Evolutionary conservation across 2,888 invertebrate genomes (phyloP).

Genomic region (Drosophila algonquin): DNA sequence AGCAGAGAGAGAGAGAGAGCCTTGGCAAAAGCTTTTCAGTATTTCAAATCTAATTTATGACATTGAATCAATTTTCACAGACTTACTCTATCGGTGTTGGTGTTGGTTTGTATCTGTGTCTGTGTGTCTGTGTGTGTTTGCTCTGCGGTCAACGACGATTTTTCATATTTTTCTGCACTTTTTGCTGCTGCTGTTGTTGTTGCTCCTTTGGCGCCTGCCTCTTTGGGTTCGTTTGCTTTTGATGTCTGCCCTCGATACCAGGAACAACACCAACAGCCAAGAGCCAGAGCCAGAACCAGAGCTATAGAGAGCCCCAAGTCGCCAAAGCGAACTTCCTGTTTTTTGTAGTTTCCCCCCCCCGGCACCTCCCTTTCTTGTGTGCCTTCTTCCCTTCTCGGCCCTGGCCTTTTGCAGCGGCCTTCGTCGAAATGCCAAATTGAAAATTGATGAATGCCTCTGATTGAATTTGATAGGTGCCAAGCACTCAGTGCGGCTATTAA

Average conservation of each 20-base stretch:
- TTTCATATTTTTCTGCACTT: slow-evolving; percentile 70
- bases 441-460: slow-evolving; percentile 80
- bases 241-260: slow-evolving; percentile 68
- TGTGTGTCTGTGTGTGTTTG: slow-evolving; percentile 34
- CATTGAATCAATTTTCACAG: slow-evolving; percentile 74
- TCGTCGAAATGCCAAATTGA: slow-evolving; percentile 75
- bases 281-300: not conserved
- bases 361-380: slow-evolving; percentile 2
- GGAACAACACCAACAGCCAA: slow-evolving; percentile 1
- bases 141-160: slow-evolving; percentile 71
- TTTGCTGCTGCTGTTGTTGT: slow-evolving; percentile 43
- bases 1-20: slow-evolving; percentile 1
- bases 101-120: slow-evolving; percentile 26
- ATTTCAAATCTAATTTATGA: slow-evolving; percentile 81
- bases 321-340: slow-evolving; percentile 40
- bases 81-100: not conserved
- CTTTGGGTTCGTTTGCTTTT: slow-evolving; percentile 53
- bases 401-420: not conserved
- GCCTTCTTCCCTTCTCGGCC: too few relatives aligned
- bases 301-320: slow-evolving; percentile 62
- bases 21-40: slow-evolving; percentile 62
- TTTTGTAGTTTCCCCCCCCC: slow-evolving; percentile 44
- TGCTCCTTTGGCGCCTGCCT: slow-evolving; percentile 46
- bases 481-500: slow-evolving; percentile 78
- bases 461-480: slow-evolving; percentile 79